Evolutionary conservation across 2,797 vertebrate species (phyloP), one percentile per base, ranked within the genome.

Genomic region (Corythornis leucogaster): DNA sequence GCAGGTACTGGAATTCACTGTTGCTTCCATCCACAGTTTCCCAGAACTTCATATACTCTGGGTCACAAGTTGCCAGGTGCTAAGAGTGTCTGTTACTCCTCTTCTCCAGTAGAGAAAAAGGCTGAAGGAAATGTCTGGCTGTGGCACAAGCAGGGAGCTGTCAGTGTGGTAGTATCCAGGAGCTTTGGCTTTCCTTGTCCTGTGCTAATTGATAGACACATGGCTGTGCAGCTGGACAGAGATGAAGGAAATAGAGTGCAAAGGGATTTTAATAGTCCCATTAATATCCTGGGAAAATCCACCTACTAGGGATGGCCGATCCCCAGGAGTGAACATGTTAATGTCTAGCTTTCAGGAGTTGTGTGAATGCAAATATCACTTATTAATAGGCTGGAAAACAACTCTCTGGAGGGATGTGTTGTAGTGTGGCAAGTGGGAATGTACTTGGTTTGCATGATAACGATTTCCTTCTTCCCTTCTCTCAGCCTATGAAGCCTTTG

Each of bases 401-500:
- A 8, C 77, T 73, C 51, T 57, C 5, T 71, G 59, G 76, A 85
- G 67, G 86, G 63, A 63, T 50, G 35, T 51, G 38, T 90, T 93
- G 69, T 78, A 76, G 17, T n/a, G 46, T 61, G 82, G 74, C 73
- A 57, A 54, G 63, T 26, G 38, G 75, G 48, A 64, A 51, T 17
- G 21, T 30, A 54, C 53, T 54, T 76, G n/a, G 28, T 90, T 87
- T 85, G 35, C 67, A 31, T 46, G 48, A 38, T 67, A 83, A 83
- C 19, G 1, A 59, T 83, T 91, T 91, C 45, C 57, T 80, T 57
- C 55, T 85, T 68, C 61, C 43, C 35, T 55, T 82, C 15, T 94
- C 92, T 30, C 95, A 99, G 99, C 99, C 99, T 62, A 99, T 99
- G 99, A 99, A 99, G 96, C 99, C 99, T 38, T 95, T 99, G 94